Evolutionary conservation across 2,888 invertebrate genomes (phyloP).

Genomic region (Sesia apiformis): DNA sequence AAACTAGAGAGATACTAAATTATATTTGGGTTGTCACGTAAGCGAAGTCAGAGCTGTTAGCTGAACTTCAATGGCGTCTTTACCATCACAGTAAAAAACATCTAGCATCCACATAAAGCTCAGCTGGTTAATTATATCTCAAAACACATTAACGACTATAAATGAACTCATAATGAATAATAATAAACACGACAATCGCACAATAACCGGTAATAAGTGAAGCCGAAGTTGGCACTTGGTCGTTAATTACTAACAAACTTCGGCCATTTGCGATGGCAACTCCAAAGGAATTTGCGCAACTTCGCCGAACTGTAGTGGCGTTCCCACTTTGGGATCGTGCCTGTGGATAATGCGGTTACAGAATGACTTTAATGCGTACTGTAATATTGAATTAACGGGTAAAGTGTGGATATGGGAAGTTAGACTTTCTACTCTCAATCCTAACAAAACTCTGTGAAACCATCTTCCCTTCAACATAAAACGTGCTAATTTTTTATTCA

Average conservation of each 20-base stretch:
- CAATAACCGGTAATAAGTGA: constrained; percentile 20
- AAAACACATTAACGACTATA: background rate
- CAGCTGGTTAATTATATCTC: too few species aligned
- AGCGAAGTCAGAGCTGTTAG: too few species aligned
- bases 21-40: too few species aligned
- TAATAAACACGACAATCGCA: constrained; percentile 11
- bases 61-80: too few species aligned
- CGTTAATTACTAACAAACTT: constrained; percentile 39
- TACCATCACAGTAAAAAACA: too few species aligned
- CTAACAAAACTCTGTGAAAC: too few species aligned
- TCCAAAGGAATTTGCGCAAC: constrained; percentile 25
- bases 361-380: background rate
- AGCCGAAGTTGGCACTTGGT: constrained; percentile 16
- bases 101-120: too few species aligned
- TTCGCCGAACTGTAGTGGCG: constrained; percentile 13
- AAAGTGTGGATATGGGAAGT: background rate
- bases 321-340: constrained; percentile 8
- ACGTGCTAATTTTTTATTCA: too few species aligned
- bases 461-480: too few species aligned
- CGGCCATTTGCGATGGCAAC: constrained; percentile 25
- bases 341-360: background rate
- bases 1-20: too few species aligned
- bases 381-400: background rate
- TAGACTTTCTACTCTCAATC: too few species aligned
- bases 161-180: background rate